Base-by-base conservation (phyloP, 2,888 invertebrate genomes). In the Coleophora flavipennella region DNA sequence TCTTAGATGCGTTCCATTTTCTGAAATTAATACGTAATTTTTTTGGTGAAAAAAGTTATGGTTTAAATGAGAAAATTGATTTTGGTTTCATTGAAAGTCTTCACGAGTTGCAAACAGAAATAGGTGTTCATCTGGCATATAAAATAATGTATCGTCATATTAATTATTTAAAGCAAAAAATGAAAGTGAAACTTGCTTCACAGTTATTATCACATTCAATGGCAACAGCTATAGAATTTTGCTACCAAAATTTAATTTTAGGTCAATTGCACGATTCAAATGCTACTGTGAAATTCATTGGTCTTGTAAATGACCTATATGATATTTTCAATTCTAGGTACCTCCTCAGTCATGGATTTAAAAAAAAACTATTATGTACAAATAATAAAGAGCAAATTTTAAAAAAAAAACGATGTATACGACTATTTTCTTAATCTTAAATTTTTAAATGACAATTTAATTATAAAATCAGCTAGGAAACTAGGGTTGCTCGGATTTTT, bases 201-300 rank as follows among this genome's bases (percentile, higher is more conserved):
- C 36, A 40, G 12, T 13, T 33, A 8, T 31, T 40, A 31, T 40
- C 40, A 11, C 35, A 9, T 27, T 27, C 27, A 27, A 9, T 27
- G 27, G 27, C 27, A 27, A 27, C 27, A 27, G 27, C 27, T 8
- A 27, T 27, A 27, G 27, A 27, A 9, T 27, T 8, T 27, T 27
- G 27, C 27, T 6, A 27, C 6, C 27, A 27, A 27, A 9, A 27
- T 27, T 27, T 27, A 27, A 27, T 8, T 8, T 27, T 27, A 27
- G 7, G 7, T 8, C 27, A 27, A 9, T 27, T 12, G 8, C 32
- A 32, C 8, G 12, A 13, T 32, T 32, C 32, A 11, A 12, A 32
- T 2, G 32, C 32, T 11, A 32, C 32, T 3, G 32, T 32, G 3
- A 10, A 11, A 11, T 32, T 32, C 13, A 10, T 32, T 12, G 8